Evolutionary conservation across 2,113 vertebrate species (phyloP).

Genomic region (Phasianus colchicus): DNA sequence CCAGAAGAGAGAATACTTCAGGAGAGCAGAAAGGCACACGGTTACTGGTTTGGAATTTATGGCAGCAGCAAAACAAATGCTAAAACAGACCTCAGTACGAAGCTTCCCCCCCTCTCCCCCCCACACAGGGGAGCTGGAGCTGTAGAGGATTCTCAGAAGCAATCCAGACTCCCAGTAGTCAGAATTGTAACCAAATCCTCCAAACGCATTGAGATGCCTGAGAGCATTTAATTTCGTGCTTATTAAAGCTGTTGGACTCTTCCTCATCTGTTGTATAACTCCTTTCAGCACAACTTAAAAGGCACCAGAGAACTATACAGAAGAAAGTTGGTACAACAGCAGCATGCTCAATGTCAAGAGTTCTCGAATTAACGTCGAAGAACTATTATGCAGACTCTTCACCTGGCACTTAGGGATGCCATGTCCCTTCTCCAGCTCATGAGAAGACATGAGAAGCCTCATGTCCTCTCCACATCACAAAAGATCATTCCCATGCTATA

Average conservation of each 20-base stretch:
- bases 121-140: background rate
- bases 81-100: background rate
- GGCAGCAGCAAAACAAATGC: background rate
- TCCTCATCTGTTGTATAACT: background rate
- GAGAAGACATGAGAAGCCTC: background rate
- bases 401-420: background rate
- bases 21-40: background rate
- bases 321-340: background rate
- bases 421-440: background rate
- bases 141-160: background rate
- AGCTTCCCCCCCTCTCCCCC: background rate
- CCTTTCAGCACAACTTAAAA: background rate
- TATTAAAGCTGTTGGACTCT: background rate
- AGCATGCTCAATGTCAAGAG: background rate
- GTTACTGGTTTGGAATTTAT: background rate
- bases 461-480: background rate
- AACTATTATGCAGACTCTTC: background rate
- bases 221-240: background rate
- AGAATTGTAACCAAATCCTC: background rate
- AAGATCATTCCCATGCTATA: fast-evolving
- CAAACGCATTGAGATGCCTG: background rate
- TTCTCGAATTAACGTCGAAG: background rate
- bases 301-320: background rate
- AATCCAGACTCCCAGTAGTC: background rate
- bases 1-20: background rate